phyloP scores from a whole-genome alignment of 2,888 invertebrate species.

The Drosophila nr. fundita region DNA sequence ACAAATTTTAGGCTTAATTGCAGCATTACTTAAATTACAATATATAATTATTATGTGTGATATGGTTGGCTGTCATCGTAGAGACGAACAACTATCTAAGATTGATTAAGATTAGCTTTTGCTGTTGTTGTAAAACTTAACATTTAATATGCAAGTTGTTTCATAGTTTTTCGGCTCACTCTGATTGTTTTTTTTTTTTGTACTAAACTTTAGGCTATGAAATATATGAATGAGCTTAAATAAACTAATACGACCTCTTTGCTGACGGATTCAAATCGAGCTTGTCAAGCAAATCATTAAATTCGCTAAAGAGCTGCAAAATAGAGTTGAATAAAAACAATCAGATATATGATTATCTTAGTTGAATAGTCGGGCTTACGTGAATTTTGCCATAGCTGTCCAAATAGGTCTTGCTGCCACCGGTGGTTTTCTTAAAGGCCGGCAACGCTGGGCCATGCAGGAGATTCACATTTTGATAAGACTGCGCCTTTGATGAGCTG shows the following conservation, averaged over 20 bases:
- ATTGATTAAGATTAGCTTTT: constrained; percentile 2
- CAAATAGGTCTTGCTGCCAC: constrained; percentile 71
- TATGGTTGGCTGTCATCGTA: constrained; percentile 8
- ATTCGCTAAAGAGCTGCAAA: constrained; percentile 83
- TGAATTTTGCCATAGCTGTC: constrained; percentile 76
- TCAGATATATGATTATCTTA: constrained; percentile 18
- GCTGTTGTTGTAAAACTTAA: not conserved
- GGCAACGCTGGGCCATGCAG: constrained; percentile 67
- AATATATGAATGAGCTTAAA: constrained; percentile 9
- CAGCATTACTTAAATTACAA: constrained; percentile 20
- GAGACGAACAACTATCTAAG: constrained; percentile 1
- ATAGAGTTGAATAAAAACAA: constrained; percentile 26
- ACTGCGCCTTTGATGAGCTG: constrained; percentile 69
- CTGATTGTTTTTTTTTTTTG: constrained; percentile 8
- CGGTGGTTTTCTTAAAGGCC: constrained; percentile 60
- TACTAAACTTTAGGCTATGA: constrained; percentile 35
- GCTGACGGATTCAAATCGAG: constrained; percentile 75
- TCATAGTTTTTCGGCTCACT: not conserved
- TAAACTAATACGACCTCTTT: constrained; percentile 63
- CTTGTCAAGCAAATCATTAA: constrained; percentile 82
- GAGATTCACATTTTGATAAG: constrained; percentile 82
- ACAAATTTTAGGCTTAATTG: constrained; percentile 16
- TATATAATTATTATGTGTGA: constrained; percentile 15
- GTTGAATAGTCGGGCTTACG: constrained; percentile 60
- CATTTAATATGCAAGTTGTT: not conserved